phyloP scores from a whole-genome alignment of 2,797 vertebrate species.

The Columba guinea region DNA sequence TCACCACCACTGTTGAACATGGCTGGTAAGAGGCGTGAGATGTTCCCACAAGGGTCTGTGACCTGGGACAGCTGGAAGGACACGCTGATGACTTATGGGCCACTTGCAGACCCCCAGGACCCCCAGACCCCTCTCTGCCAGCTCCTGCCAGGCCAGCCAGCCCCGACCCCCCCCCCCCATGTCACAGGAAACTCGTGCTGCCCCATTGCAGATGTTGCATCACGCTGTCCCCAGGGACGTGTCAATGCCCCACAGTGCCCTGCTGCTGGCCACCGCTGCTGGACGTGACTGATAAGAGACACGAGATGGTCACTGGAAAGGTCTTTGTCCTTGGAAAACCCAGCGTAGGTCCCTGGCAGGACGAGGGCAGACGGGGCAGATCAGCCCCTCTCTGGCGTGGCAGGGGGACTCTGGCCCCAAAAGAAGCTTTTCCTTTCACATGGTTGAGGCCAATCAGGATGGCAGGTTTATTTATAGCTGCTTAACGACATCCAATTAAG shows the following conservation, averaged over 20 bases:
- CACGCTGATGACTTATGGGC: accelerated
- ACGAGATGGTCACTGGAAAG: not conserved
- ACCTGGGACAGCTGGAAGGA: not conserved
- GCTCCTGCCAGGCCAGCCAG: not conserved
- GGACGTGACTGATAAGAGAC: not conserved
- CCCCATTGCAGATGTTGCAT: not conserved
- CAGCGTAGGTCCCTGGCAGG: not conserved
- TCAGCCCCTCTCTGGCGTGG: not conserved
- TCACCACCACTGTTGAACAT: not conserved
- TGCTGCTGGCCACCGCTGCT: not conserved
- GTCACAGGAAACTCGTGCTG: not conserved
- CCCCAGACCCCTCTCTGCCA: not conserved
- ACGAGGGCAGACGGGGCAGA: not conserved
- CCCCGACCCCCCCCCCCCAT: not conserved
- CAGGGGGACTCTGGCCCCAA: not conserved
- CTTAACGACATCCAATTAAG: accelerated
- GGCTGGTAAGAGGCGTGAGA: not conserved
- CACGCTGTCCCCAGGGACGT: not conserved
- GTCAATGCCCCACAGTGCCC: not conserved
- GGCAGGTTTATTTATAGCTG: not conserved
- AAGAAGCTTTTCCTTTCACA: accelerated
- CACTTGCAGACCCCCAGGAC: not conserved
- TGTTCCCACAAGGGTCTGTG: not conserved
- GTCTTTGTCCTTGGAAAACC: not conserved
- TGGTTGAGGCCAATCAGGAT: accelerated